Base-by-base conservation (phyloP, 2,888 invertebrate species). In the Dynastes hyllus region DNA sequence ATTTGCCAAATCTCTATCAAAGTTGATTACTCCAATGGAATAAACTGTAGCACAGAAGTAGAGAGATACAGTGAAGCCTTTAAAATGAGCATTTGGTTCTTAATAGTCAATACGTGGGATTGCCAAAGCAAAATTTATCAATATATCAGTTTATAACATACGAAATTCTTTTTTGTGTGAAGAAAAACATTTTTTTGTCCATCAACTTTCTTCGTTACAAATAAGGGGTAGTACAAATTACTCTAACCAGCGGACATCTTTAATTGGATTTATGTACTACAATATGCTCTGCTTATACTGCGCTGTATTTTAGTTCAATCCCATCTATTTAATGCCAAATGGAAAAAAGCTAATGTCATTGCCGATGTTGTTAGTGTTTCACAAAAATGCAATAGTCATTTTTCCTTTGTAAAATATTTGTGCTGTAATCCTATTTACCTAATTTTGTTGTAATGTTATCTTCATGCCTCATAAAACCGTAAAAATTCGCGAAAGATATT, bases 241-340 rank as follows among this genome's bases (percentile, higher is more conserved):
- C n/a, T 29, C 40, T 50, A 63, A 75, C 29, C 29, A 58, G 22
- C 45, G 40, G 22, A 11, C 29, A 75, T 75, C 45, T 45, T 27
- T 75, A 75, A 75, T 75, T 40, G 45, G 61, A 75, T 75, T 75
- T 61, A 27, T 22, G 51, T 16, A 22, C 13, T 61, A 45, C 13
- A 32, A 63, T 40, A 73, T 40, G 22, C 32, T 75, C 13, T 53
- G 27, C 13, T 37, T 73, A 55, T 11, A 13, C 32, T 29, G 29
- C 22, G 9, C 4, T 53, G 13, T n/a, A 53, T 53, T 53, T 16
- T 53, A 11, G 5, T 16, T 53, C 16, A 16, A 53, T 53, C 13
- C 16, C n/a, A 40, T 55, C 58, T 22, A 22, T 13, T 3, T 55
- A 22, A n/a, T 16, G 55, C 22, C 29, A 29, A 32, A 29, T 11